Evolutionary conservation across 2,113 vertebrate species (phyloP).

Genomic region (Baryphthengus martii): DNA sequence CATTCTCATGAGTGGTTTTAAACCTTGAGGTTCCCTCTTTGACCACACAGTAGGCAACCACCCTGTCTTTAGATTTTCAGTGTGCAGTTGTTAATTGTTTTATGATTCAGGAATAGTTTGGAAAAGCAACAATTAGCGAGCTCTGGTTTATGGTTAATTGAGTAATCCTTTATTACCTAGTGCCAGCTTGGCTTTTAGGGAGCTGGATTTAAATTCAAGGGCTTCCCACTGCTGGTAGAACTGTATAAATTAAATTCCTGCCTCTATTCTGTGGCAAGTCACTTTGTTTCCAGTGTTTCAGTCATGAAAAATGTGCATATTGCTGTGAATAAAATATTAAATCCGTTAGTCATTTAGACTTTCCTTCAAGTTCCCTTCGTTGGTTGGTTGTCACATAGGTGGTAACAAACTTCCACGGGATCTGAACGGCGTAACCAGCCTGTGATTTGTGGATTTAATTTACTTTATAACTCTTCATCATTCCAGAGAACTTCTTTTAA

Average conservation of each 20-base stretch:
- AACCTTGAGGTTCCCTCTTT: background rate
- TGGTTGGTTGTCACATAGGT: background rate
- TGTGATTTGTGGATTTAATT: conserved; percentile 34
- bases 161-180: background rate
- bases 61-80: background rate
- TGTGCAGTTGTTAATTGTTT: background rate
- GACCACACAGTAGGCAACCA: background rate
- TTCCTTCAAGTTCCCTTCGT: background rate
- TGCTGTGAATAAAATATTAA: conserved; percentile 14
- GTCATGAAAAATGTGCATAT: background rate
- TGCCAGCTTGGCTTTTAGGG: background rate
- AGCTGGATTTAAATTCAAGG: background rate
- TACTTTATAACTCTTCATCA: background rate
- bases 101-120: background rate
- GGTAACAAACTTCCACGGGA: background rate
- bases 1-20: background rate
- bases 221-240: background rate
- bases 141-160: background rate
- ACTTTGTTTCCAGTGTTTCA: background rate
- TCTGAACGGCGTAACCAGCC: background rate
- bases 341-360: background rate
- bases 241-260: background rate
- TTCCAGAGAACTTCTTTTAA: background rate
- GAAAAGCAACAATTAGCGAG: background rate
- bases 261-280: background rate